Conservation (phyloP, 1,140 invertebrate species). For the Pseudomyrmex dendroicus region DNA sequence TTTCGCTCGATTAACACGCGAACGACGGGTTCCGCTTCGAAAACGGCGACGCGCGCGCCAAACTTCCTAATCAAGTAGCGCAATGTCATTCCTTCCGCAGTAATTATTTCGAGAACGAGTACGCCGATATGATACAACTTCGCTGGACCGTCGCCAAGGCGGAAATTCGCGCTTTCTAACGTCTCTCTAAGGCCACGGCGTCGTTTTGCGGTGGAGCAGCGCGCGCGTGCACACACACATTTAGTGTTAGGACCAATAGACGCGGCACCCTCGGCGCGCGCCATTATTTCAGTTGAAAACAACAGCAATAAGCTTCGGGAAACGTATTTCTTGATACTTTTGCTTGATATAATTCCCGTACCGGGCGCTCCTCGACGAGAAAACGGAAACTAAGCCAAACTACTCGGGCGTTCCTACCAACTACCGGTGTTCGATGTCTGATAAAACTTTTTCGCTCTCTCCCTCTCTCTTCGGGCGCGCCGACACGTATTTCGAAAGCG, state of each 20-base stretch:
- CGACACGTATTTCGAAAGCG: conserved; percentile 62
- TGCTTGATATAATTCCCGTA: conserved; percentile 78
- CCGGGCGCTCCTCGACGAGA: conserved; percentile 56
- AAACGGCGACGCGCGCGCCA: conserved; percentile 23
- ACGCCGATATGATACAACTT: conserved; percentile 44
- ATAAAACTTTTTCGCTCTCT: conserved; percentile 77
- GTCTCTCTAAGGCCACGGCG: conserved; percentile 18
- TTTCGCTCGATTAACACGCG: conserved; percentile 34
- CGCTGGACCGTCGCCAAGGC: conserved; percentile 44
- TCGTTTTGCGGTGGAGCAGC: neutral
- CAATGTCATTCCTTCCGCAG: conserved; percentile 45
- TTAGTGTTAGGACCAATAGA: conserved; percentile 45
- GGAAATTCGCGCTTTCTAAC: conserved; percentile 49
- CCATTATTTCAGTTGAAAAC: conserved; percentile 82
- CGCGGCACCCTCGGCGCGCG: conserved; percentile 20
- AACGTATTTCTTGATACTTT: conserved; percentile 81
- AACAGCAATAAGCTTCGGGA: conserved; percentile 80
- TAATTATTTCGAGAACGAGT: conserved; percentile 55
- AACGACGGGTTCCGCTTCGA: conserved; percentile 4
- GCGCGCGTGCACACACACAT: conserved; percentile 21
- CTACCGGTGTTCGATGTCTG: conserved; percentile 77
- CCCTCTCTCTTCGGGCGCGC: conserved; percentile 46
- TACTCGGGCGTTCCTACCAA: conserved; percentile 68
- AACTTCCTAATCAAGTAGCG: conserved; percentile 28
- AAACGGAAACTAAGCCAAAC: conserved; percentile 80